A percentile compares a stretch with the other conserved stretches of the same genome.
phyloP scores from a whole-genome alignment of 2,888 invertebrate species.

The Cantharis nigra region DNA sequence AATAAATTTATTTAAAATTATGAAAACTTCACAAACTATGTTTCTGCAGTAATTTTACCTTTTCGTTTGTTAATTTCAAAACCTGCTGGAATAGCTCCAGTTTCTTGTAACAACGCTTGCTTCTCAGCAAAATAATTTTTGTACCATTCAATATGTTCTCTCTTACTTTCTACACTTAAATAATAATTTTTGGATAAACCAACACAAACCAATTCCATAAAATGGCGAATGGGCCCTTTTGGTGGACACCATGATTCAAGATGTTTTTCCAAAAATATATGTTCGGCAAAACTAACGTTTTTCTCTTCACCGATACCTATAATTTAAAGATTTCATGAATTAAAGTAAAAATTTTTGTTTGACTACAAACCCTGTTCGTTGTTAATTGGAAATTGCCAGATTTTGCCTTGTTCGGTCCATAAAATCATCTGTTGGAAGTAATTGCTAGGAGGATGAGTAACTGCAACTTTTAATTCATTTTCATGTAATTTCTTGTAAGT shows the following conservation, averaged over 20 bases:
- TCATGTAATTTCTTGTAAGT: constrained; percentile 72
- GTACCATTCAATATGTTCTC: constrained; percentile 90
- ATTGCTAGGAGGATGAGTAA: constrained; percentile 79
- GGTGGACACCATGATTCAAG: constrained; percentile 88
- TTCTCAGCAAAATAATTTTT: constrained; percentile 86
- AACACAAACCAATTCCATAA: constrained; percentile 94
- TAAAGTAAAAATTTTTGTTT: background rate
- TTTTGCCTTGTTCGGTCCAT: constrained; percentile 93
- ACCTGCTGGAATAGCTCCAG: constrained; percentile 61
- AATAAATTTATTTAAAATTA: background rate
- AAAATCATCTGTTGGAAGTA: constrained; percentile 90
- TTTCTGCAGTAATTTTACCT: constrained; percentile 29
- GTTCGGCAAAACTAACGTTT: constrained; percentile 84
- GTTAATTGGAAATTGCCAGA: constrained; percentile 97
- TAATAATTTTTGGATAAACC: constrained; percentile 95
- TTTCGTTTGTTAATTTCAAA: constrained; percentile 15
- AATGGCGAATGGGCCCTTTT: constrained; percentile 89
- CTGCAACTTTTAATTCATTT: constrained; percentile 68
- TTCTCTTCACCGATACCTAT: constrained; percentile 69
- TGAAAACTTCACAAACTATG: background rate
- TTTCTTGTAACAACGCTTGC: constrained; percentile 68
- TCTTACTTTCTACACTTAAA: constrained; percentile 84
- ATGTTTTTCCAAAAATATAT: constrained; percentile 88
- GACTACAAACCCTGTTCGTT: constrained; percentile 84
- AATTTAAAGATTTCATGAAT: constrained; percentile 27